Conservation (phyloP, 2,113 vertebrate genomes). For the Marmota flaviventris region DNA sequence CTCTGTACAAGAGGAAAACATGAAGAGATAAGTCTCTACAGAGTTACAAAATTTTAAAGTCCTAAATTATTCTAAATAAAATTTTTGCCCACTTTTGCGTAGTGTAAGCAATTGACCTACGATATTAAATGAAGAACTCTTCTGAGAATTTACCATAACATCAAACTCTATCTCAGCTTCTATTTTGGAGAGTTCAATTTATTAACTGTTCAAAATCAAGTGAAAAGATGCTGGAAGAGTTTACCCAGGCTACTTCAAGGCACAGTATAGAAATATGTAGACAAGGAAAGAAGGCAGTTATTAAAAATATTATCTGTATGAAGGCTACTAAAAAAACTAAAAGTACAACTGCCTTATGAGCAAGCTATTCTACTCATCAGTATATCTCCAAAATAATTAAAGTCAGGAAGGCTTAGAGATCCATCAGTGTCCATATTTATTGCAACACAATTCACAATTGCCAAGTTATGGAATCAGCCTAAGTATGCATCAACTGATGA, state of each 20-base stretch:
- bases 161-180: neutral
- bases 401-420: no score
- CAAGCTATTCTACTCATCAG: no score
- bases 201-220: neutral
- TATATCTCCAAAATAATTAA: no score
- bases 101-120: neutral
- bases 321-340: no score
- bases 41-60: neutral
- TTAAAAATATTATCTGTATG: neutral
- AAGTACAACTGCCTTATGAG: no score
- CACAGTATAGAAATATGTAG: fast-evolving
- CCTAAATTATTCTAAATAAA: neutral
- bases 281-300: neutral
- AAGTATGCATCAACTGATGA: no score
- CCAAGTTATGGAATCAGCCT: no score
- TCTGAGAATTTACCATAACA: neutral
- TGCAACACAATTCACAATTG: no score
- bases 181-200: neutral
- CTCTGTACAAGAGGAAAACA: neutral
- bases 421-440: no score
- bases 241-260: neutral
- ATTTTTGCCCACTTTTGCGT: neutral
- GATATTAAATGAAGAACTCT: neutral
- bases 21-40: neutral
- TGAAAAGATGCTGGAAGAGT: neutral